phyloP scores from a whole-genome alignment of 30 jellyfish, hydroid and myxozoan genomes.

The Aurelia sp. region DNA sequence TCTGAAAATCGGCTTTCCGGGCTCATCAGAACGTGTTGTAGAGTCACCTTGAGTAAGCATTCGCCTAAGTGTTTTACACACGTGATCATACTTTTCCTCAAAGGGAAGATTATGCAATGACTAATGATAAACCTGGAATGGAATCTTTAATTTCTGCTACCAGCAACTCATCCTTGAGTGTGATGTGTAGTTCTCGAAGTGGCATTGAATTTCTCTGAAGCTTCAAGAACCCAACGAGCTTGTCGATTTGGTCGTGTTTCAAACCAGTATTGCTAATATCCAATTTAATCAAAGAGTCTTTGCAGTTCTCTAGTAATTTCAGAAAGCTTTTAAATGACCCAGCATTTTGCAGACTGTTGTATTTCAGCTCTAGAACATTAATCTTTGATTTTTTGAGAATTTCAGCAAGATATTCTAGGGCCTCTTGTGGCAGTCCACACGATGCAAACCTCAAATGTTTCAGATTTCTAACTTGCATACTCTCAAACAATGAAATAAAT shows the following conservation, averaged over 20 bases:
- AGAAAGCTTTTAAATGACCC: background rate
- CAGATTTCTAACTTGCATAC: background rate
- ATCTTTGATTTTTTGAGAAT: slow-evolving; percentile 1
- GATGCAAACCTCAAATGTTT: slow-evolving; percentile 6
- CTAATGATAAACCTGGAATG: background rate
- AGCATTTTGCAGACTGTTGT: background rate
- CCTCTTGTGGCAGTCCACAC: slow-evolving; percentile 10
- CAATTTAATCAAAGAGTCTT: slow-evolving; percentile 1
- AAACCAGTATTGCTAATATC: slow-evolving; percentile 24
- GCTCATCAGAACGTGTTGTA: too few species aligned
- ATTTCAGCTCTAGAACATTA: background rate
- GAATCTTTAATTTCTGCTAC: background rate
- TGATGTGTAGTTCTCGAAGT: background rate
- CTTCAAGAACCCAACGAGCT: background rate
- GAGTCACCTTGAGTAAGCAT: too few species aligned
- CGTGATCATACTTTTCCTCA: too few species aligned
- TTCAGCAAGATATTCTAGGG: slow-evolving; percentile 6
- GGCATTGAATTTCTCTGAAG: background rate
- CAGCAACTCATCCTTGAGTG: background rate
- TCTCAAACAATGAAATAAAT: slow-evolving; percentile 4
- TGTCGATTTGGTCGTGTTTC: slow-evolving; percentile 1
- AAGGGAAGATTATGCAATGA: too few species aligned
- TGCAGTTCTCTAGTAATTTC: slow-evolving; percentile 9
- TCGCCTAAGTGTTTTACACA: too few species aligned
- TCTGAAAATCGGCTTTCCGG: too few species aligned